A percentile compares a stretch with the other conserved stretches of the same genome.
Evolutionary conservation across 2,888 invertebrate genomes (phyloP).

Genomic region (Eristalis pertinax): DNA sequence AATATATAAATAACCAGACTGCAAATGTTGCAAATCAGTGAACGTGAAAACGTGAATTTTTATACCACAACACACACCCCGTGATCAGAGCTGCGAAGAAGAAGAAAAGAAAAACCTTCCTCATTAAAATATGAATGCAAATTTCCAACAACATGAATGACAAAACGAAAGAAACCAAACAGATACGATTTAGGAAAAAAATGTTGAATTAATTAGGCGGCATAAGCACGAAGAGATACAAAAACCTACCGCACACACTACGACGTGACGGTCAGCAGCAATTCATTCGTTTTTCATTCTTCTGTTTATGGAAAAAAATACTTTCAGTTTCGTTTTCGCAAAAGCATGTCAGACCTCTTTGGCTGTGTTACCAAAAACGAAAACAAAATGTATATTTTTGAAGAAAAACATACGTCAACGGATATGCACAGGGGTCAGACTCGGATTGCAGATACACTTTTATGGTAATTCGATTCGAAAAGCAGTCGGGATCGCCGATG

Average conservation of each 20-base stretch:
- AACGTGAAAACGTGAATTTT: constrained; percentile 64
- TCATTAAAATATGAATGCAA: constrained; percentile 71
- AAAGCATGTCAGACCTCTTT: constrained; percentile 35
- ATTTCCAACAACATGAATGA: constrained; percentile 45
- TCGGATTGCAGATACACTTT: constrained; percentile 22
- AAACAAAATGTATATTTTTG: not conserved
- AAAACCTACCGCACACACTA: not conserved
- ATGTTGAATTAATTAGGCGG: constrained; percentile 59
- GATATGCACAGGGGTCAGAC: constrained; percentile 7
- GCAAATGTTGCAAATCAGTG: constrained; percentile 54
- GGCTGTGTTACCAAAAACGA: constrained; percentile 2
- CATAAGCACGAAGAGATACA: constrained; percentile 41
- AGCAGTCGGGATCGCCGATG: constrained; percentile 4
- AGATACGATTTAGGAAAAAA: constrained; percentile 52
- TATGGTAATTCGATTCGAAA: constrained; percentile 13
- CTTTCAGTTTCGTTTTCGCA: constrained; percentile 57
- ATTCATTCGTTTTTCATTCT: constrained; percentile 7
- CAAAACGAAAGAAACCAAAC: constrained; percentile 38
- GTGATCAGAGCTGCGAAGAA: constrained; percentile 4
- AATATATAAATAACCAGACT: constrained; percentile 22
- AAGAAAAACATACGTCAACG: not conserved
- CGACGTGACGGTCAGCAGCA: not conserved
- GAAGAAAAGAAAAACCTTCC: constrained; percentile 31
- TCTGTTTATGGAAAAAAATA: not conserved
- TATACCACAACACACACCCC: constrained; percentile 18